Conservation (phyloP, 1,140 invertebrate genomes). For the Drosophila pallidifrons region DNA sequence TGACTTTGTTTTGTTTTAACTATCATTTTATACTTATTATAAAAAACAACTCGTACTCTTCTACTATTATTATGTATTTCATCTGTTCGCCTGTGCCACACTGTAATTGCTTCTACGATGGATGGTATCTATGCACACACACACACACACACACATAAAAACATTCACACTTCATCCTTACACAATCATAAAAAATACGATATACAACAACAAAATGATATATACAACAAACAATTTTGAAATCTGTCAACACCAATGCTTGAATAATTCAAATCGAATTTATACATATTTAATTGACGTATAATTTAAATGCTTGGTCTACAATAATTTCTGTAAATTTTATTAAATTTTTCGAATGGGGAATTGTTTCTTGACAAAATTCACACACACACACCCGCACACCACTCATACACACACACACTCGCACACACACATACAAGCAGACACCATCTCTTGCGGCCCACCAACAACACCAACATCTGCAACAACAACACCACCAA, state of each 20-base stretch:
- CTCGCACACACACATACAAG: constrained; percentile 39
- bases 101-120: constrained; percentile 82
- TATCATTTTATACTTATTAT: constrained; percentile 48
- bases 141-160: constrained; percentile 41
- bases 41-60: constrained; percentile 69
- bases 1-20: constrained; percentile 52
- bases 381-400: constrained; percentile 33
- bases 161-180: constrained; percentile 24
- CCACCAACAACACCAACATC: constrained; percentile 77
- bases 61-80: constrained; percentile 83
- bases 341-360: constrained; percentile 24
- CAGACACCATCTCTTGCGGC: constrained; percentile 80
- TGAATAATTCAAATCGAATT: constrained; percentile 74
- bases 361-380: constrained; percentile 29
- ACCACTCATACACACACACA: constrained; percentile 39
- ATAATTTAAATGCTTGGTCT: constrained; percentile 68
- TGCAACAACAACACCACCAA: constrained; percentile 62
- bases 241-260: constrained; percentile 62
- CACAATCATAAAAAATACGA: constrained; percentile 28
- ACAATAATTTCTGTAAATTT: constrained; percentile 45
- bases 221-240: constrained; percentile 28
- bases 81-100: constrained; percentile 77
- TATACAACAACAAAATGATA: constrained; percentile 36
- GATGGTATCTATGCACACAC: constrained; percentile 69
- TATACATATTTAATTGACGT: constrained; percentile 64